phyloP scores from a whole-genome alignment of 2,888 invertebrate species.

The Aphrophora alni region DNA sequence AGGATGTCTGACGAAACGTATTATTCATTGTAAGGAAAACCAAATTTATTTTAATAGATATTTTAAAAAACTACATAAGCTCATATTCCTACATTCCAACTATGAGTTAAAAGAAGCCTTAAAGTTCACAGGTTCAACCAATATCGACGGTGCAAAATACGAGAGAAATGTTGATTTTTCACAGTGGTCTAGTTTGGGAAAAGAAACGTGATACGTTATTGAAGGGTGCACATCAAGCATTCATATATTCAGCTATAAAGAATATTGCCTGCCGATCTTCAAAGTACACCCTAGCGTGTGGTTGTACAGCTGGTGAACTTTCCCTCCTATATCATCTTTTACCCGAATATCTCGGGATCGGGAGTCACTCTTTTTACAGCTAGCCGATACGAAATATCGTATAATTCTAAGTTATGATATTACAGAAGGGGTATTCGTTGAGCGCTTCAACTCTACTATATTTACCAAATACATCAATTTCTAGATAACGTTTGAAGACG shows the following conservation, averaged over 20 bases:
- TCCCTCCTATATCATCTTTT: not conserved
- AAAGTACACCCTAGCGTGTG: slow-evolving; percentile 2
- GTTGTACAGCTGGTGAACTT: not conserved
- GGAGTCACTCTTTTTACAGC: not conserved
- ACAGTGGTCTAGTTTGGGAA: not conserved
- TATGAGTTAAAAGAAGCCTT: too few species aligned
- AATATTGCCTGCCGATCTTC: slow-evolving; percentile 6
- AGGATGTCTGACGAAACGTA: too few species aligned
- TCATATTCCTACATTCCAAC: too few species aligned
- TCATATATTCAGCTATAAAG: slow-evolving; percentile 9
- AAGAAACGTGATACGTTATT: not conserved
- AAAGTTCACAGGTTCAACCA: not conserved
- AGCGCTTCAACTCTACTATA: too few species aligned
- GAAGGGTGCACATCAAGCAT: not conserved
- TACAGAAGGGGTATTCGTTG: too few species aligned
- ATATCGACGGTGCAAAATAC: not conserved
- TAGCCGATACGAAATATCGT: not conserved
- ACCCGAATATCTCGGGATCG: not conserved
- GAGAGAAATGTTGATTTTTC: not conserved
- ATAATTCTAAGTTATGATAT: not conserved
- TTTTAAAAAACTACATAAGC: too few species aligned
- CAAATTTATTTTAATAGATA: too few species aligned
- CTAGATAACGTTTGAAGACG: too few species aligned
- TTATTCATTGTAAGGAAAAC: too few species aligned
- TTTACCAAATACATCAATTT: too few species aligned